Evolutionary conservation across 2,888 invertebrate species (phyloP), one percentile per base, ranked within the genome.

Genomic region (Dione vanillae): DNA sequence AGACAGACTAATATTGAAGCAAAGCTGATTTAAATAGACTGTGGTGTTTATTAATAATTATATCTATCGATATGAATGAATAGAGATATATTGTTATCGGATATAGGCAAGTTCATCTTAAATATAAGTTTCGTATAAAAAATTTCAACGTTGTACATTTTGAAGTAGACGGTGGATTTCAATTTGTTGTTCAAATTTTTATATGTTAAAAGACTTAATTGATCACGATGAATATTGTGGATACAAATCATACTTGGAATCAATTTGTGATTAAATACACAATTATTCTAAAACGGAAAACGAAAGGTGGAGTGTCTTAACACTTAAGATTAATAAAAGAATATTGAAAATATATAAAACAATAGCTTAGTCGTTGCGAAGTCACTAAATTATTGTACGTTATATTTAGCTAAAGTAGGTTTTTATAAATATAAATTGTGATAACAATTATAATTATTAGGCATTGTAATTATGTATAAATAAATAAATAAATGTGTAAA

Each of bases 311-410:
- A 49, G 11, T 49, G 11, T 49, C 19, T 49, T 11, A 49, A 5
- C 49, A 49, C 19, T 49, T 10, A 12, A 49, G 7, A 64, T 64
- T 41, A 43, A 49, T n/a, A n/a, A n/a, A 65, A 70, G 66, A 75
- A 70, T 65, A 74, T 74, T 76, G 62, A 70, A 69, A 67, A 65
- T 74, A 75, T 76, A 65, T 68, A 65, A 69, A 62, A 67, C 69
- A 74, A 76, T 67, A 64, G 62, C 67, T 75, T 77, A 78, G 86
- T 83, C 79, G 82, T 85, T 84, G 83, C 76, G 78, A 79, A 90
- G 90, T 91, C 89, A 91, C 86, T 90, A 89, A 89, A 87, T 87
- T 89, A 90, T 89, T 86, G 82, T 84, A 84, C 80, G 84, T 87
- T 84, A 83, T 79, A 82, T 82, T 85, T 84, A 69, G 82, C 80